A percentile compares a stretch with the other conserved stretches of the same genome.
Conservation (phyloP, 35 echinoderm and acorn worm genomes). For the Lytechinus pictus region DNA sequence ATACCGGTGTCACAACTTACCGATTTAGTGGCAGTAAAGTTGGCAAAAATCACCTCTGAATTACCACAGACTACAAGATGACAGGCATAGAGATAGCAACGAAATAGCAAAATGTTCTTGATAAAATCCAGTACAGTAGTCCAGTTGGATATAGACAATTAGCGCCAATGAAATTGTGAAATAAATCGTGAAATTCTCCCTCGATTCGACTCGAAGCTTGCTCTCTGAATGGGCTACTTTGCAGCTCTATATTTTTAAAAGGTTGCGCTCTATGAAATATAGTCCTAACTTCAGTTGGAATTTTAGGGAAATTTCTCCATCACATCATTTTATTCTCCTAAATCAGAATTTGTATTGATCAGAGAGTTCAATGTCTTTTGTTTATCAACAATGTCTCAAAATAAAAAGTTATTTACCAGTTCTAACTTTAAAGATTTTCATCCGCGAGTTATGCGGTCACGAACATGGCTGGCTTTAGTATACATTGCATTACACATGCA, state of each 20-base stretch:
- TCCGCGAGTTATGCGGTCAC: conserved; percentile 20
- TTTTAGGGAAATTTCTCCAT: neutral
- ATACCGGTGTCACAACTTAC: conserved; percentile 31
- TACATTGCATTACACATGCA: neutral
- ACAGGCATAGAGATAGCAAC: neutral
- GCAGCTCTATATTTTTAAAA: neutral
- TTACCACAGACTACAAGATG: neutral
- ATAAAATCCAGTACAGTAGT: conserved; percentile 47
- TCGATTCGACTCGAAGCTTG: neutral
- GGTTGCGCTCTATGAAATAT: neutral
- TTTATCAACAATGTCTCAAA: neutral
- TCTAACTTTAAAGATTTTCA: conserved; percentile 29
- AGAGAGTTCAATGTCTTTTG: neutral
- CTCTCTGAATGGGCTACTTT: neutral
- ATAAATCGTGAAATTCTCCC: neutral
- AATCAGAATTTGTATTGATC: neutral
- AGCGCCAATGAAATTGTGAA: neutral
- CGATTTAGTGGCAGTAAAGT: neutral
- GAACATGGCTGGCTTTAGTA: neutral
- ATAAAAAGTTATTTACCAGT: conserved; percentile 8
- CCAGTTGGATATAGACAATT: neutral
- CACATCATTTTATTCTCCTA: neutral
- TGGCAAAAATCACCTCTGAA: neutral
- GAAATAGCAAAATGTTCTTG: neutral
- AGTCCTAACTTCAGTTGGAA: neutral